Percentiles rank a stretch among this genome's conserved stretches.
These are phyloP conservation scores for Drosophila leonis DNA, from an alignment of 2,888 invertebrate genomes.

Conservation along the genomic window DNA sequence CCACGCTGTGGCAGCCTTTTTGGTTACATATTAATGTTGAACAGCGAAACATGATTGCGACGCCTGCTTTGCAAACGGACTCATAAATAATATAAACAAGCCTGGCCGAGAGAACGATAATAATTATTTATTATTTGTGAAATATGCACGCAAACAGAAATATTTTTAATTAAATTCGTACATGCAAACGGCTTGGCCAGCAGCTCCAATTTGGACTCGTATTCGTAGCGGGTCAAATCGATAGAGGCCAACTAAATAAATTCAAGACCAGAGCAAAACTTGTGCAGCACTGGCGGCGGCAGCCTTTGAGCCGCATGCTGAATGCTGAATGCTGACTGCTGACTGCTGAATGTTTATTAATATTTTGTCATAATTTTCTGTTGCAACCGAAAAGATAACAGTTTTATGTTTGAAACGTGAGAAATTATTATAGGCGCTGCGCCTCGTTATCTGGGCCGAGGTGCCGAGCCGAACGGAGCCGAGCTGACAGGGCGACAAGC, in stretches of 20 bases:
- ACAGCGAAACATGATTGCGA: conserved; percentile 68
- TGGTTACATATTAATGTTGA: conserved; percentile 39
- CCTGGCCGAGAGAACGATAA: conserved; percentile 56
- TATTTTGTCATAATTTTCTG: conserved; percentile 77
- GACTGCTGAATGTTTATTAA: conserved; percentile 76
- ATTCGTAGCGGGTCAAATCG: conserved; percentile 69
- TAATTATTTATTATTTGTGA: conserved; percentile 78
- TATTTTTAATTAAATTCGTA: conserved; percentile 79
- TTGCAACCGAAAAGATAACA: conserved; percentile 61
- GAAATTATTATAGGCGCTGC: conserved; percentile 63
- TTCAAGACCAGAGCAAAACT: conserved; percentile 52
- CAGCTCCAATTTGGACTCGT: conserved; percentile 23
- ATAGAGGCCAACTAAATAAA: conserved; percentile 62
- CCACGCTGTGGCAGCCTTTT: conserved; percentile 8
- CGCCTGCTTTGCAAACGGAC: conserved; percentile 41
- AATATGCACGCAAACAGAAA: conserved; percentile 75
- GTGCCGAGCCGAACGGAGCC: conserved; percentile 27
- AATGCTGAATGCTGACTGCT: conserved; percentile 32
- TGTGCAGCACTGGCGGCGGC: conserved; percentile 28
- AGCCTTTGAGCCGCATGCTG: conserved; percentile 58
- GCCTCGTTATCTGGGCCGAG: conserved; percentile 52
- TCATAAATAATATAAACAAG: conserved; percentile 75
- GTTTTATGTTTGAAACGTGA: conserved; percentile 68
- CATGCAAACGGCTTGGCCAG: conserved; percentile 62
- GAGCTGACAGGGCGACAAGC: conserved; percentile 60